A percentile compares a stretch with the other conserved stretches of the same genome.
These are phyloP conservation scores for Sander vitreus DNA, from an alignment of 2,113 vertebrate species.

Conservation along the genomic window DNA sequence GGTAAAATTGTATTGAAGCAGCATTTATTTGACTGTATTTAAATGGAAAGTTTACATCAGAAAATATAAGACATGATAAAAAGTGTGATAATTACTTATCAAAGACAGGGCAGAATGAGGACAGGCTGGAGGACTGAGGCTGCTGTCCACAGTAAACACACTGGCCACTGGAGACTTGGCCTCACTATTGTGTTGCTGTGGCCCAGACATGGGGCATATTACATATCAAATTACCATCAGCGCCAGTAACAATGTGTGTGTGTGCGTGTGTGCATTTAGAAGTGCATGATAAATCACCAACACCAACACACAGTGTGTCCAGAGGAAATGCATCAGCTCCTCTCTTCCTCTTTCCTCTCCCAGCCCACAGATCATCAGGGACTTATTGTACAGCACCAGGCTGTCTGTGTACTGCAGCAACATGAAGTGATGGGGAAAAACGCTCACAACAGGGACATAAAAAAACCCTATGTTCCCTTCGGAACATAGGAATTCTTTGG, in stretches of 20 bases:
- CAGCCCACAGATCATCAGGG: conserved; percentile 63
- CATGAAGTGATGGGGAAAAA: conserved; percentile 51
- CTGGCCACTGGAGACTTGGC: conserved; percentile 51
- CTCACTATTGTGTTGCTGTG: conserved; percentile 35
- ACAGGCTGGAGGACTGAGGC: conserved; percentile 35
- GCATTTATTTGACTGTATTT: not conserved
- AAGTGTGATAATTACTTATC: conserved; percentile 44
- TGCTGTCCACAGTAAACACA: conserved; percentile 62
- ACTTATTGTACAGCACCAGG: conserved; percentile 56
- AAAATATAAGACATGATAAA: conserved; percentile 26
- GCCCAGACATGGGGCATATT: conserved; percentile 46
- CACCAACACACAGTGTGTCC: conserved; percentile 50
- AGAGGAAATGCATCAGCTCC: conserved; percentile 73
- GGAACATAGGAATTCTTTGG: conserved; percentile 14
- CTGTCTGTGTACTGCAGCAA: conserved; percentile 44
- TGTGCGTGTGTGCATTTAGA: not conserved
- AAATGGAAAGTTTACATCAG: not conserved
- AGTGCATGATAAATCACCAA: conserved; percentile 59
- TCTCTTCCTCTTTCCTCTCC: conserved; percentile 66
- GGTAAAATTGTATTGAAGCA: not conserved
- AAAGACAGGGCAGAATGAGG: conserved; percentile 64
- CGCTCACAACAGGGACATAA: conserved; percentile 35
- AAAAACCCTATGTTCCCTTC: conserved; percentile 38
- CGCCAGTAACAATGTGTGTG: conserved; percentile 10
- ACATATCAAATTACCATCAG: conserved; percentile 61